Conservation (phyloP, 2,113 vertebrate genomes). For the Clarias magur region DNA sequence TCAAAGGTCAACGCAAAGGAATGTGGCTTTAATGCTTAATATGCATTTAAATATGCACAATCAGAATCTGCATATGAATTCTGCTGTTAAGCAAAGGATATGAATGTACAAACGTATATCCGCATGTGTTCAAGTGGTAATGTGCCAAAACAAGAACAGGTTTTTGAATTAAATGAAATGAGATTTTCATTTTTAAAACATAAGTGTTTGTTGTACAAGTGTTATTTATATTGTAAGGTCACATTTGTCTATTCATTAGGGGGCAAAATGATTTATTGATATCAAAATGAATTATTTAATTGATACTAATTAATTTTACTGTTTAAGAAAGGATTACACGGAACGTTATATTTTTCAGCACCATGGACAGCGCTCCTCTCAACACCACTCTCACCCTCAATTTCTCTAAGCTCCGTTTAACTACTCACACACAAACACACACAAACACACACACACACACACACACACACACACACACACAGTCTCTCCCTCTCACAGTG, state of each 20-base stretch:
- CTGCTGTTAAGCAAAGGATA: not conserved
- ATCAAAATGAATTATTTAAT: not conserved
- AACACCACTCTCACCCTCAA: not conserved
- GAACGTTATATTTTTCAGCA: slow-evolving; percentile 30
- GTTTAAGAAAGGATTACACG: not conserved
- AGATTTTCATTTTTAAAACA: not conserved
- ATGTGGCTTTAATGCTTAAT: not conserved
- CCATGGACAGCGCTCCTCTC: slow-evolving; percentile 39
- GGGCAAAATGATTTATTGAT: not conserved
- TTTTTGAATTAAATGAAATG: too few species aligned
- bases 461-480: not conserved
- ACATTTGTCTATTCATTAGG: not conserved
- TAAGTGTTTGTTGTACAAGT: not conserved
- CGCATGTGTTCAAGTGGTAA: too few species aligned
- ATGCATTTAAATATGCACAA: not conserved
- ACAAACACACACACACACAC: not conserved
- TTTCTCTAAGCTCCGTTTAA: not conserved
- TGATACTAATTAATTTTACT: not conserved
- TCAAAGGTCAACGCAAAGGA: not conserved
- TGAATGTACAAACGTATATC: not conserved
- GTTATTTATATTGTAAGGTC: not conserved
- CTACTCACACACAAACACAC: not conserved
- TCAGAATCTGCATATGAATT: not conserved
- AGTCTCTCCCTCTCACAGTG: not conserved
- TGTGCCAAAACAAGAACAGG: too few species aligned